Percentiles rank a stretch among this genome's conserved stretches.
phyloP scores from a whole-genome alignment of 2,888 invertebrate genomes.

The Thymelicus sylvestris region DNA sequence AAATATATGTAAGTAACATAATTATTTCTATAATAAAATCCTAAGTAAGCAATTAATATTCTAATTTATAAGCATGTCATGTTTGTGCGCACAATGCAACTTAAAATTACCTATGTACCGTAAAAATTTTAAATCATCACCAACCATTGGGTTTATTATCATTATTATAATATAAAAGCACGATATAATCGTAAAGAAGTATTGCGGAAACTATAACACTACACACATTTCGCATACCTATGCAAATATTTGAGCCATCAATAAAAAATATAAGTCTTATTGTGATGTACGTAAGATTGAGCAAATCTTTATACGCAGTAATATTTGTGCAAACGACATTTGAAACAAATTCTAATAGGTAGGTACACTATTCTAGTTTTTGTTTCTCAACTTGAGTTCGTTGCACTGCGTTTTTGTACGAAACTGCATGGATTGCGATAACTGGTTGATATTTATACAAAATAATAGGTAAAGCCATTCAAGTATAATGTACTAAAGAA shows the following conservation, averaged over 20 bases:
- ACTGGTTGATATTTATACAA: no score
- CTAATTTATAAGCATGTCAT: background rate
- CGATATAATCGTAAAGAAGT: no score
- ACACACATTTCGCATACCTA: background rate
- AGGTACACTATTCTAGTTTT: no score
- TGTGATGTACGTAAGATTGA: slow-evolving; percentile 2
- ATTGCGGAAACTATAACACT: background rate
- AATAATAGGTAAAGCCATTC: no score
- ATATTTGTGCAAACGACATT: no score
- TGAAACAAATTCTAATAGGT: no score
- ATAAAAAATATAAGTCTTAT: background rate
- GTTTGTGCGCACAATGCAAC: slow-evolving; percentile 5
- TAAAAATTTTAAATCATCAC: background rate
- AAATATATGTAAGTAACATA: slow-evolving; percentile 21
- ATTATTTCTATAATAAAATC: slow-evolving; percentile 1
- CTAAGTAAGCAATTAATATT: slow-evolving; percentile 2
- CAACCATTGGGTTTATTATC: background rate
- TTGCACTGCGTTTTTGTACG: no score
- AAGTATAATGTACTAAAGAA: no score
- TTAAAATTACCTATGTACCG: background rate
- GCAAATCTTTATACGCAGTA: background rate
- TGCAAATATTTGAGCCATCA: slow-evolving; percentile 6
- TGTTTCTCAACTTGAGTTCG: no score
- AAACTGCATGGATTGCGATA: no score
- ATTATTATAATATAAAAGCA: no score